Conservation (phyloP, 2,888 invertebrate genomes). For the Catonia carolina region DNA sequence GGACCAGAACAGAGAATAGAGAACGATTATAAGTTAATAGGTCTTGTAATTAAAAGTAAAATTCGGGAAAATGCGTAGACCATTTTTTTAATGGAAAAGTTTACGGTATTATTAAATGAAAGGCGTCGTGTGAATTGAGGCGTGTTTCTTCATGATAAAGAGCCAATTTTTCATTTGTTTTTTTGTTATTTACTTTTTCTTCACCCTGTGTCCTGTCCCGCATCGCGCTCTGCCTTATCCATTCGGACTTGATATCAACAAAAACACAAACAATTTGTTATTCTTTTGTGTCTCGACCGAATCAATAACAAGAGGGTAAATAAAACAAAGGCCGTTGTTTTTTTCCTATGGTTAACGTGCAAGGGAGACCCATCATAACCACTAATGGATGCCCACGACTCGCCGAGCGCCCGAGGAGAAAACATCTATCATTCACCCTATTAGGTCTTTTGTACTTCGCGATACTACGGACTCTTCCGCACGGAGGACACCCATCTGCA, state of each 20-base stretch:
- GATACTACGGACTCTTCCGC: not conserved
- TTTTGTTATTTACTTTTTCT: constrained; percentile 4
- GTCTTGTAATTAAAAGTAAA: too few species aligned
- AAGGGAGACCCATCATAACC: constrained; percentile 5
- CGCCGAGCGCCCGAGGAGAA: not conserved
- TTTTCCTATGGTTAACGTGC: not conserved
- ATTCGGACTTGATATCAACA: constrained; percentile 25
- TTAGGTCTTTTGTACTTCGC: constrained; percentile 1
- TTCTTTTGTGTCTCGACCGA: constrained; percentile 24
- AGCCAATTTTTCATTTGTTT: constrained; percentile 17
- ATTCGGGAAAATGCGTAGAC: too few species aligned
- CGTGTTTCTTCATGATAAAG: not conserved
- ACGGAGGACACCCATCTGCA: too few species aligned
- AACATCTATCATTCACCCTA: constrained; percentile 10
- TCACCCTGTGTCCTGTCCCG: constrained; percentile 10
- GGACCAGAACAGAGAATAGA: too few species aligned
- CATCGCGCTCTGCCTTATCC: constrained; percentile 2
- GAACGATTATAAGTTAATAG: too few species aligned
- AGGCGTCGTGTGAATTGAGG: too few species aligned
- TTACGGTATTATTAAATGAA: too few species aligned
- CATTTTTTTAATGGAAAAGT: too few species aligned
- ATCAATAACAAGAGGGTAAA: constrained; percentile 27
- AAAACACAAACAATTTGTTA: constrained; percentile 28
- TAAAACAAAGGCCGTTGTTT: constrained; percentile 21
- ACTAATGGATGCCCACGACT: constrained; percentile 7